Conservation (phyloP, 1,140 invertebrate species). For the Drosophila dunni region DNA sequence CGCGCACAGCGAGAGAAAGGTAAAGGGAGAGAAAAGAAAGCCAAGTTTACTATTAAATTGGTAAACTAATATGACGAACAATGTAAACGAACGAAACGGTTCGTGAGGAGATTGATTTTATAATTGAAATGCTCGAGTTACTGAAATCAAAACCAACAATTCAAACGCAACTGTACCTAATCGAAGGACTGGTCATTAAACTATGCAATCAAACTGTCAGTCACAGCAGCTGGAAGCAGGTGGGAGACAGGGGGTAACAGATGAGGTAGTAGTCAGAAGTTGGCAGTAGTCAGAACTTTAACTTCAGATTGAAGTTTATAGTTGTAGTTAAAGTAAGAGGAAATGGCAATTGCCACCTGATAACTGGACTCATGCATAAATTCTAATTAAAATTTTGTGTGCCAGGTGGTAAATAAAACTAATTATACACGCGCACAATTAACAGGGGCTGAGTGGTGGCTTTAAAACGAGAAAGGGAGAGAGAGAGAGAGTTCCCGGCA, state of each 20-base stretch:
- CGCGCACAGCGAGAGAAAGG: background rate
- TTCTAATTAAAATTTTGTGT: slow-evolving; percentile 78
- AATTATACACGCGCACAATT: slow-evolving; percentile 69
- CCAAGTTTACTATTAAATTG: slow-evolving; percentile 31
- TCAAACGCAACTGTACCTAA: background rate
- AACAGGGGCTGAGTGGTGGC: slow-evolving; percentile 1
- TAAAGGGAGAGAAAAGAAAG: background rate
- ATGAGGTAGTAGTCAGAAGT: background rate
- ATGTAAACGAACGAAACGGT: slow-evolving; percentile 49
- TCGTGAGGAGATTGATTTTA: slow-evolving; percentile 56
- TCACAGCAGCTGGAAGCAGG: background rate
- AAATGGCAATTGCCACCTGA: slow-evolving; percentile 33
- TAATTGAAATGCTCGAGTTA: slow-evolving; percentile 79
- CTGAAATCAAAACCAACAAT: slow-evolving; percentile 2
- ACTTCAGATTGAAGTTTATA: slow-evolving; percentile 9
- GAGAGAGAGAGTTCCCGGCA: slow-evolving; percentile 53
- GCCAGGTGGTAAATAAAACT: slow-evolving; percentile 78
- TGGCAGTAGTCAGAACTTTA: background rate
- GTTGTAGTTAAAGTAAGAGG: slow-evolving; percentile 13
- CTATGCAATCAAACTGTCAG: slow-evolving; percentile 15
- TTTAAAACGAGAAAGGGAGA: slow-evolving; percentile 69
- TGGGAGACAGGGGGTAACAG: no score
- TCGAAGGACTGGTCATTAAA: slow-evolving; percentile 9
- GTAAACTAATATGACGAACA: slow-evolving; percentile 64
- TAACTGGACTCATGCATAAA: slow-evolving; percentile 60